Evolutionary conservation across 2,888 invertebrate genomes (phyloP), one percentile per base, ranked within the genome.

Genomic region (Stratiomys singularior): DNA sequence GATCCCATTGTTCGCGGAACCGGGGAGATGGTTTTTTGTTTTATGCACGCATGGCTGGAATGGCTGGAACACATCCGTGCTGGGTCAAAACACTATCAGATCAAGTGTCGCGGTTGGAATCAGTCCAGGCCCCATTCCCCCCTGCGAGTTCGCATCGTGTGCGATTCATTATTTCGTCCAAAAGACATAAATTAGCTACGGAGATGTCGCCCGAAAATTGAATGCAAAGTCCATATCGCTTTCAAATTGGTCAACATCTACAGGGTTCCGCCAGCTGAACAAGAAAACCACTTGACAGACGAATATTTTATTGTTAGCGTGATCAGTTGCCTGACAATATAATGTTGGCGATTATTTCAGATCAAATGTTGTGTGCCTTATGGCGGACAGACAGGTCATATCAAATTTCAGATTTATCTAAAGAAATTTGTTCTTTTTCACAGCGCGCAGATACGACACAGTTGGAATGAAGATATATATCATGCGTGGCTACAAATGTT

Each of bases 271-370:
- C 21, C 37, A 37, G 37, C 52, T 44, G 18, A 52, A 74, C 74
- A 44, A 60, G 37, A 23, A 21, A 74, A 74, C 37, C 15, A 25
- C 30, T 15, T 58, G 74, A 74, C 74, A 74, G 74, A 23, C 58
- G 60, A 58, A 60, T 74, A 74, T 74, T 74, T 74, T 58, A 74
- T 21, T 37, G 37, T 37, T 37, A 5, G 3, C 58, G 60, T 23
- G 74, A 58, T 74, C 74, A 21, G 58, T 74, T 37, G 74, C 18
- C 13, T 37, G 74, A 74, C 74, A 58, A 60, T 74, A 58, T 74
- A 74, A 74, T 74, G 74, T 58, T 74, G 74, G 74, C 74, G 74
- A 74, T 74, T 74, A 74, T 74, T 74, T 74, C 74, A 74, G 74
- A 74, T 74, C 74, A 60, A 74, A 74, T 58, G 58, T 74, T 58